Evolutionary conservation across 2,113 vertebrate species (phyloP), one percentile per base, ranked within the genome.

Genomic region (Monarcha castaneiventris): DNA sequence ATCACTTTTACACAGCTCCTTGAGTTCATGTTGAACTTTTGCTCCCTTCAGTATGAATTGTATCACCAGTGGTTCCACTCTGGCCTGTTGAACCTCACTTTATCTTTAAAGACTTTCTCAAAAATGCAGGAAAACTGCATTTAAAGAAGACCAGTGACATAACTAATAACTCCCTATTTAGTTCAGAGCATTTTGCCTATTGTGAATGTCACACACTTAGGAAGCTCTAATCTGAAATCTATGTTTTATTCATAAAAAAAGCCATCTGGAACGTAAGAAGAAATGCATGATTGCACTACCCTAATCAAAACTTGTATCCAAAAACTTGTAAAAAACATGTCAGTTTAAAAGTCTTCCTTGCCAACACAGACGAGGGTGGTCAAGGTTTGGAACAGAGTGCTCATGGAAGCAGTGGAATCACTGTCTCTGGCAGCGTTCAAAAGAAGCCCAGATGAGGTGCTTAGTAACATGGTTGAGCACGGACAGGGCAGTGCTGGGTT

Each of bases 61-160:
- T 48, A 62, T 59, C 25, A 85, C 37, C 72, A 90, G 35, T 30
- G 35, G 21, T 56, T 73, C 56, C 44, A 67, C 26, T 81, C 13
- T 56, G 54, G 43, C 56, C 58, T 41, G 27, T 39, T 82, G 39
- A 32, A 69, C 26, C 8, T 68, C 71, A 74, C 44, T 82, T 79
- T 62, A 64, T 48, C 66, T 46, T 76, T 48, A 61, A 66, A 74
- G 39, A 64, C 26, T 61, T 92, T 32, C 67, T 64, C 39, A 93
- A 87, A 90, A 91, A 80, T n/a, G 48, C 56, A 81, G 84, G 71
- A 92, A 89, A 90, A 75, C 54, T 63, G 33, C 75, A 85, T 87
- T 76, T 80, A 49, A 66, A 90, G 56, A 79, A 72, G 33, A 55
- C 32, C 35, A 84, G 13, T 20, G 26, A 51, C 59, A 39, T 54